A percentile compares a stretch with the other conserved stretches of the same genome.
These are phyloP conservation scores for Chelmon rostratus DNA, from an alignment of 2,797 vertebrate species.

Conservation along the genomic window DNA sequence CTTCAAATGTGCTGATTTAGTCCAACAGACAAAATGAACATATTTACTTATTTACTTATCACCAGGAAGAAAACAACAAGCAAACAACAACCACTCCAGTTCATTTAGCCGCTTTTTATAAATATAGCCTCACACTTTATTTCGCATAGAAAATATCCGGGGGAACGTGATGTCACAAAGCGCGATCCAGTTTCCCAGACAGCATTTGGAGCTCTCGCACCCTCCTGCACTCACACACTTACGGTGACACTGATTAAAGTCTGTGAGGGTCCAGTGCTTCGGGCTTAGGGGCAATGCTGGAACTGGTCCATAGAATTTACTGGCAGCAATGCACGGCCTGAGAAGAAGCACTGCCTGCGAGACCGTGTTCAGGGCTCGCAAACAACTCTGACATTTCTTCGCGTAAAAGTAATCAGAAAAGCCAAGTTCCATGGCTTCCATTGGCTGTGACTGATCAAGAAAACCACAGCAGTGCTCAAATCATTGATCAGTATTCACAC, in stretches of 20 bases:
- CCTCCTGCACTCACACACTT: not conserved
- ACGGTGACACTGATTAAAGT: not conserved
- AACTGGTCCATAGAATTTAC: not conserved
- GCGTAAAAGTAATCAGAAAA: not conserved
- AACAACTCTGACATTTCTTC: not conserved
- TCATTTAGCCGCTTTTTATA: not conserved
- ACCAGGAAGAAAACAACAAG: not conserved
- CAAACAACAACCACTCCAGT: not conserved
- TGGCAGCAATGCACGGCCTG: not conserved
- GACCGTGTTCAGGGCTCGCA: not conserved
- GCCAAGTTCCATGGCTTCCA: not conserved
- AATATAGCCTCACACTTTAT: not conserved
- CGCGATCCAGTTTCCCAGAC: conserved; percentile 4
- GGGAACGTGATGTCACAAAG: not conserved
- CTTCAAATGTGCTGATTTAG: not conserved
- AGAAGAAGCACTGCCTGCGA: not conserved
- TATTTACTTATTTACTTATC: not conserved
- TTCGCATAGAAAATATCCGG: not conserved
- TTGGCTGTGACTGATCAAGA: not conserved
- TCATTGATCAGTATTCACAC: not conserved
- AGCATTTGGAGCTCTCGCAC: not conserved
- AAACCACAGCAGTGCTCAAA: not conserved
- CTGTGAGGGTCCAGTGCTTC: not conserved
- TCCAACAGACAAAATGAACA: not conserved
- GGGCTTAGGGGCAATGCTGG: not conserved